Evolutionary conservation across 2,797 vertebrate genomes (phyloP).

Genomic region (Philypnodon macrostomus): DNA sequence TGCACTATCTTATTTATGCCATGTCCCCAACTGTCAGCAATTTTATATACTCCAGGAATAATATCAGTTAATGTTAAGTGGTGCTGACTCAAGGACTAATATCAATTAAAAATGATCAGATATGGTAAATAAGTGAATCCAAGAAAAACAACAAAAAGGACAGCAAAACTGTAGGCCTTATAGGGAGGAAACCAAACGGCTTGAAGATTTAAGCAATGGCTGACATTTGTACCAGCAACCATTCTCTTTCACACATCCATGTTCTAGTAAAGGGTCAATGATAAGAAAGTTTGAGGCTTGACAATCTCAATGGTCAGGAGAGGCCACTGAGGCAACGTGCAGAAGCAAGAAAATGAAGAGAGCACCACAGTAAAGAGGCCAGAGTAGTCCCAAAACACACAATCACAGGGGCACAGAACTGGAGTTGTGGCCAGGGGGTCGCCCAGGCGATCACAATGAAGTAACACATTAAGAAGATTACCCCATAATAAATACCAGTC

Average conservation of each 20-base stretch:
- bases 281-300: conserved; percentile 19
- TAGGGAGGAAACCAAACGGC: background rate
- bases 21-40: conserved; percentile 10
- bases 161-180: too few species aligned
- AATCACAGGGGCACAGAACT: conserved; percentile 57
- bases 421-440: conserved; percentile 22
- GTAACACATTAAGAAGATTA: conserved; percentile 65
- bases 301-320: conserved; percentile 48
- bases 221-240: conserved; percentile 42
- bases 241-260: conserved; percentile 38
- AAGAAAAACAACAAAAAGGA: too few species aligned
- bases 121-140: conserved; percentile 17
- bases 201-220: conserved; percentile 25
- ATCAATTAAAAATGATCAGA: conserved; percentile 5
- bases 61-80: conserved; percentile 7
- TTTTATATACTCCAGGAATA: conserved; percentile 8
- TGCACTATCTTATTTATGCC: conserved; percentile 9
- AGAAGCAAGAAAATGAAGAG: conserved; percentile 50
- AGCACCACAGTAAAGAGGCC: conserved; percentile 64
- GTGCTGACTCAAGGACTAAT: conserved; percentile 12
- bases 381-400: conserved; percentile 43
- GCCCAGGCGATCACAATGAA: conserved; percentile 43
- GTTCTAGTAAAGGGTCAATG: conserved; percentile 28
- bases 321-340: conserved; percentile 49
- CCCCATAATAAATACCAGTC: conserved; percentile 80